Conservation (phyloP, 2,888 invertebrate species). For the Phengaris alcon region DNA sequence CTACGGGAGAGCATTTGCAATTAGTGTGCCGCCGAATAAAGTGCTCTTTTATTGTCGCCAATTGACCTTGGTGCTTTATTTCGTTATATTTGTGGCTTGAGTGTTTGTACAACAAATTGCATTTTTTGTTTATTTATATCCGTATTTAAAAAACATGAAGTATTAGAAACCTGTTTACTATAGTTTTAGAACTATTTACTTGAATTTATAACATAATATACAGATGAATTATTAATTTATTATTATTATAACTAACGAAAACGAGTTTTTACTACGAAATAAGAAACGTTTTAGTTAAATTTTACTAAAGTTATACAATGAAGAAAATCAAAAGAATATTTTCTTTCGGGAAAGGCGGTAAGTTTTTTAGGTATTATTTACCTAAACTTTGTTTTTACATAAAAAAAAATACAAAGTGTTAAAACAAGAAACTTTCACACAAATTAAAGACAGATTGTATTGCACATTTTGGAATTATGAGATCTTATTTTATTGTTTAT, state of each 20-base stretch:
- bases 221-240: no score
- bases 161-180: no score
- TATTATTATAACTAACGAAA: neutral
- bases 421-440: no score
- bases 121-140: no score
- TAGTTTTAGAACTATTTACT: no score
- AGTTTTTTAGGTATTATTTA: constrained; percentile 32
- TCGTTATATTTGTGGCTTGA: neutral
- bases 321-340: constrained; percentile 69
- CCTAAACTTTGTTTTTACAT: neutral
- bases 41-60: constrained; percentile 31
- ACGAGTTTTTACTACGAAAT: constrained; percentile 13
- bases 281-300: constrained; percentile 22
- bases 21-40: constrained; percentile 43
- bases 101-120: neutral
- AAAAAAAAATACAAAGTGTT: no score
- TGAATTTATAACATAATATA: no score
- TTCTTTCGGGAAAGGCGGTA: constrained; percentile 64
- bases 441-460: no score
- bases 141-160: no score
- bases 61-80: constrained; percentile 3
- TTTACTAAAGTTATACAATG: constrained; percentile 46
- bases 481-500: no score
- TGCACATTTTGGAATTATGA: no score
- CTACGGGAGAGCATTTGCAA: constrained; percentile 54